phyloP scores from a whole-genome alignment of 2,113 vertebrate species.

The Hippocampus abdominalis region DNA sequence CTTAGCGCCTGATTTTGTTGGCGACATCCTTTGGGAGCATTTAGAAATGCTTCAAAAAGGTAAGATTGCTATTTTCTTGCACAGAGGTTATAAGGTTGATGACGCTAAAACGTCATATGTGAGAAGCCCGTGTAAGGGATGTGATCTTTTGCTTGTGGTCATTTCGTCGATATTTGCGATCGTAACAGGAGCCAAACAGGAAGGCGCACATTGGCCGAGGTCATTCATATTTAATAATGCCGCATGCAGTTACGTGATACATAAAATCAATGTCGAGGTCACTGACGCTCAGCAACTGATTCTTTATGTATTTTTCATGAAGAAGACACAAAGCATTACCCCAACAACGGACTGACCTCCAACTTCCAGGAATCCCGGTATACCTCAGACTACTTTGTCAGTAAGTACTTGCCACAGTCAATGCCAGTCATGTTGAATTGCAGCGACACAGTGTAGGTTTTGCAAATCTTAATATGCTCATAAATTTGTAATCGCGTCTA shows the following conservation, averaged over 20 bases:
- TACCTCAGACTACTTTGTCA: constrained; percentile 96
- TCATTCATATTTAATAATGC: constrained; percentile 68
- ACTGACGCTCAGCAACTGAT: constrained; percentile 44
- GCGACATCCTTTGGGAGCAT: constrained; percentile 98
- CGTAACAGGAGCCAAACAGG: constrained; percentile 60
- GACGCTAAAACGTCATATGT: neutral
- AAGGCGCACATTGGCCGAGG: constrained; percentile 51
- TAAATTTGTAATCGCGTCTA: neutral
- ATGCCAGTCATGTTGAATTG: constrained; percentile 6
- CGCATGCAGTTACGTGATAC: constrained; percentile 67
- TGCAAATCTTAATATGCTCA: neutral
- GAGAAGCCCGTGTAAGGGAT: neutral
- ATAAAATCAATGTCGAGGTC: constrained; percentile 69
- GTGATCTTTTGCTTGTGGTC: constrained; percentile 8
- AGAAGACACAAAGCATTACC: constrained; percentile 92
- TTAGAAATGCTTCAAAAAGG: constrained; percentile 99
- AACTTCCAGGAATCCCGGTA: constrained; percentile 92
- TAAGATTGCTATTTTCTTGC: constrained; percentile 47
- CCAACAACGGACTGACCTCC: constrained; percentile 82
- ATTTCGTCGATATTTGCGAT: constrained; percentile 34
- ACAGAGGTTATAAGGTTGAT: neutral
- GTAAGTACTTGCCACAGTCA: constrained; percentile 79
- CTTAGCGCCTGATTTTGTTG: constrained; percentile 95
- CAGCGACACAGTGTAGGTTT: neutral
- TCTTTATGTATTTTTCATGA: constrained; percentile 72